Evolutionary conservation across 2,113 vertebrate genomes (phyloP), one percentile per base, ranked within the genome.

Genomic region (Chunga burmeisteri): DNA sequence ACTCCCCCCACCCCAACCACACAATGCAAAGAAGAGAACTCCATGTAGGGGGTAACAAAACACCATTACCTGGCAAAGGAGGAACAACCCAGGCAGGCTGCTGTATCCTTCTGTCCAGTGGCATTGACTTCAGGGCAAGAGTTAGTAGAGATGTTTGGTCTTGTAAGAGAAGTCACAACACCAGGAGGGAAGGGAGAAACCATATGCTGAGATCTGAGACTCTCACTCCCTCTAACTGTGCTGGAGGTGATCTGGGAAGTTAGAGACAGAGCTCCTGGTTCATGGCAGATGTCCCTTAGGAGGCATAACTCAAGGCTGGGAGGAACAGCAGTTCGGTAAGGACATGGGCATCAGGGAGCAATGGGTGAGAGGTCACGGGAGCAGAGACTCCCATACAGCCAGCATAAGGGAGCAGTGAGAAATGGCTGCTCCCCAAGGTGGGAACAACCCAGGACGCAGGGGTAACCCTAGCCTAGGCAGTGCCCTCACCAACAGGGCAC

Each of bases 311-410:
- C 27, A 49, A 61, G 19, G 18, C 8, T 73, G 36, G 27, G 16
- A 86, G 29, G 22, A 29, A 7, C 11, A 83, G 27, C 1, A 0
- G 23, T 30, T 59, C 2, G 3, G 6, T 47, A 58, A 66, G 50
- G 32, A 16, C 8, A 10, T 0, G 3, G 20, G 10, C 65, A 23
- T 40, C 7, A 15, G 5, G 30, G 32, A 72, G 7, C 1, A 3
- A 46, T 16, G 13, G 6, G 15, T 9, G 19, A 34, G 30, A 88
- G 27, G 36, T 6, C 16, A 13, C 5, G 9, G 38, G 18, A 79
- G 8, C 32, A 72, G 70, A 90, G 29, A 47, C 13, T 14, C 74
- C 63, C 25, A 11, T 40, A 56, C 4, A 53, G 26, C 4, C 19
- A 65, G 46, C 8, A 16, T 2, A 13, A 26, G 12, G 16, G 16